These are phyloP conservation scores for Neotragus moschatus DNA, from an alignment of 2,113 vertebrate species.

Conservation along the genomic window DNA sequence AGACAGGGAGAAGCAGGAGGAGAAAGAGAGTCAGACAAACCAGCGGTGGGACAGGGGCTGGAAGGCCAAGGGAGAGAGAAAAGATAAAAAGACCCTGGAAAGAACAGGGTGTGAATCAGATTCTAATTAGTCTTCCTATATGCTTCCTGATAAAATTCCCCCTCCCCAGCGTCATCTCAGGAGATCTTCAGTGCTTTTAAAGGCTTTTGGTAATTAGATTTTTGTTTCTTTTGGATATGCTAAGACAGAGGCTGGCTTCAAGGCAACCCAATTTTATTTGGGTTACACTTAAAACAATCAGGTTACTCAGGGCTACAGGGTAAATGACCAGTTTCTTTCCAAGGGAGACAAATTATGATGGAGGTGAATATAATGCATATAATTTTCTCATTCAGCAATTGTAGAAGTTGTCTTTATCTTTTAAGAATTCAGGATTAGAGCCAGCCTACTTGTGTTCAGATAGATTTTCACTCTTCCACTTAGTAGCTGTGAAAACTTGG, in stretches of 20 bases:
- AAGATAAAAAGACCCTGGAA: not conserved
- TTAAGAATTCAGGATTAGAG: constrained; percentile 5
- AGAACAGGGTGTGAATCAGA: not conserved
- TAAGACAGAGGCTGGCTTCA: not conserved
- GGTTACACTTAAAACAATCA: constrained; percentile 45
- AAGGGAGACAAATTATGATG: constrained; percentile 1
- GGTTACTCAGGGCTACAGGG: not conserved
- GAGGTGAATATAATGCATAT: not conserved
- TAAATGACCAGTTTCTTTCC: constrained; percentile 6
- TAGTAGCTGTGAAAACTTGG: not conserved
- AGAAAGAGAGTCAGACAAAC: not conserved
- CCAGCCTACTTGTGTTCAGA: not conserved
- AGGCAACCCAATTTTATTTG: constrained; percentile 47
- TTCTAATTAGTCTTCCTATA: constrained; percentile 43
- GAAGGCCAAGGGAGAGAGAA: not conserved
- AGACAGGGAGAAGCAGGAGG: not conserved
- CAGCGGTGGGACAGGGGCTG: not conserved
- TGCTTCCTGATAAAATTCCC: constrained; percentile 19
- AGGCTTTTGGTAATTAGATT: constrained; percentile 34
- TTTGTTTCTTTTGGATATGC: constrained; percentile 48
- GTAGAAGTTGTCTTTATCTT: not conserved
- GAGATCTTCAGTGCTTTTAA: constrained; percentile 22
- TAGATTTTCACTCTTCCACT: not conserved
- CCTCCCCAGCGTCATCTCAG: not conserved
- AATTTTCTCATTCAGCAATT: constrained; percentile 27